Evolutionary conservation across 1,140 invertebrate species (phyloP).

Genomic region (Sycophaga agraensis): DNA sequence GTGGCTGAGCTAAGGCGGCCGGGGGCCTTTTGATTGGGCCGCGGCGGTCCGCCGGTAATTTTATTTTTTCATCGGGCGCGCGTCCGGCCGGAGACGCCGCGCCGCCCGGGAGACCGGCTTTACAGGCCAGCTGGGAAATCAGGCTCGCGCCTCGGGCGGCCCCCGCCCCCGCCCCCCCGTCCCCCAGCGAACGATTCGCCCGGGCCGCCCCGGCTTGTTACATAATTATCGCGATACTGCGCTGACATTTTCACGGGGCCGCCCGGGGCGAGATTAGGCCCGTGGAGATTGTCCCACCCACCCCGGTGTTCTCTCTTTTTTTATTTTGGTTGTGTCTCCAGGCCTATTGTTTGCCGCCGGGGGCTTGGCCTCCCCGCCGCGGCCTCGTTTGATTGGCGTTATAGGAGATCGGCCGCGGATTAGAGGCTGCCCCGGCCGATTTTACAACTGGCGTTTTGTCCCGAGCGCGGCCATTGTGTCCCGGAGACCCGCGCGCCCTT

Average conservation of each 20-base stretch:
- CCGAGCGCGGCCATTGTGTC: no score
- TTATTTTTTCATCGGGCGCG: conserved; percentile 27
- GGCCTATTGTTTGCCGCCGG: no score
- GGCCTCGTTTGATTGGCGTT: no score
- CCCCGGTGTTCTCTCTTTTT: no score
- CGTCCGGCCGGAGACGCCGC: conserved; percentile 3
- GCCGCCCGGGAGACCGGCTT: background rate
- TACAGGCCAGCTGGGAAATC: conserved; percentile 32
- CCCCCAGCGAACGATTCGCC: conserved; percentile 30
- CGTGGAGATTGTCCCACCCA: no score
- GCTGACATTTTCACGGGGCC: conserved; percentile 48
- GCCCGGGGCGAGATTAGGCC: conserved; percentile 12
- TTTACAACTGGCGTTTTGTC: no score
- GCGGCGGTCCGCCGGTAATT: conserved; percentile 21
- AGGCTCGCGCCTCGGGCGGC: conserved; percentile 23
- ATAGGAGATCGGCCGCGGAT: no score
- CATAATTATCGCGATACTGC: conserved; percentile 51
- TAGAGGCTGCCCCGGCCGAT: no score
- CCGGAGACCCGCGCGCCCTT: no score
- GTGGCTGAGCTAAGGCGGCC: no score
- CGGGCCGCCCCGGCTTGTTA: conserved; percentile 37
- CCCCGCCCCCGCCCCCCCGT: conserved; percentile 4
- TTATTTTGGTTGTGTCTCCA: no score
- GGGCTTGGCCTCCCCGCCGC: no score
- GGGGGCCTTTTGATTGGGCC: conserved; percentile 27